Base-by-base conservation (phyloP, 2,888 invertebrate genomes). In the Drosophila affinis region DNA sequence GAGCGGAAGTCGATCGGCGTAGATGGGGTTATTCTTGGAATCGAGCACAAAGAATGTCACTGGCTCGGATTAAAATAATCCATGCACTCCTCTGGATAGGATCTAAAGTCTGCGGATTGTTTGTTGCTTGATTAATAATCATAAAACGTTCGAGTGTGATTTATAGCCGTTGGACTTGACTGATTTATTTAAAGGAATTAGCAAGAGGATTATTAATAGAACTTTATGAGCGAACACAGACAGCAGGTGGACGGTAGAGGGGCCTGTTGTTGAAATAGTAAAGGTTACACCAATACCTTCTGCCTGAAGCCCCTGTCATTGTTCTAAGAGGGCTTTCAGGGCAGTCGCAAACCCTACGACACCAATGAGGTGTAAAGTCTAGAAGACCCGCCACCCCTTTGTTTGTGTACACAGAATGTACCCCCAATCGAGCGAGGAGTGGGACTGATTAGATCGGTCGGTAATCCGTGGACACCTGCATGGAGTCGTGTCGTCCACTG, bases 381-480 rank as follows among this genome's bases (percentile, higher is more conserved):
- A 44, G 14, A 3, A 7, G 5, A 34, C 55, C 12, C 49, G 7
- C 9, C n/a, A 45, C 12, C 14, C 34, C n/a, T 64, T 4, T 10
- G 55, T 7, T 51, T 7, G 12, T 14, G 32, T 18, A 17, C 10
- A 27, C 27, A 34, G 18, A 32, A 46, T 55, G 17, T 64, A 56
- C 64, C 45, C 65, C 67, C 64, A 46, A 54, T 56, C 32, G 55
- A 67, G 55, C 39, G 14, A 6, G 39, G 14, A 6, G 64, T 56
- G 64, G n/a, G 45, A 56, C 64, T 67, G 65, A 51, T 64, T 64
- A 49, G 56, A 51, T 45, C n/a, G 39, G n/a, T 3, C 44, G n/a
- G 17, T 70, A 53, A 57, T 57, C 57, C 67, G 14, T n/a, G 45
- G 46, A 72, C 72, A 72, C 72, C 72, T 72, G 72, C 72, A 49